phyloP scores from a whole-genome alignment of 2,113 vertebrate genomes.

The Amphilophus citrinellus region DNA sequence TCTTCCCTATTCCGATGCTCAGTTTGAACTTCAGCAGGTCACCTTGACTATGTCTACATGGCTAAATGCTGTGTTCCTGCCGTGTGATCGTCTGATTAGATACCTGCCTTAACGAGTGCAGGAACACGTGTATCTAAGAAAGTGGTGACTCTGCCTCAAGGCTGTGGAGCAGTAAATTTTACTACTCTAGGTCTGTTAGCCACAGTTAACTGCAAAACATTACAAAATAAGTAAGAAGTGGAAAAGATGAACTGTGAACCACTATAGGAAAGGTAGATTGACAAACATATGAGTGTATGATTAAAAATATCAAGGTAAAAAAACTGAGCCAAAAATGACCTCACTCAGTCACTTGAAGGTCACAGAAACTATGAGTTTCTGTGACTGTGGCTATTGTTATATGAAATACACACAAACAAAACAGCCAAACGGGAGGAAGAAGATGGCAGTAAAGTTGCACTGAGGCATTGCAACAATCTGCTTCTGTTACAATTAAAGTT shows the following conservation, averaged over 20 bases:
- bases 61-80: background rate
- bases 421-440: background rate
- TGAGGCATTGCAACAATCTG: background rate
- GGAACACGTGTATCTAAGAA: background rate
- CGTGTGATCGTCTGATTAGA: background rate
- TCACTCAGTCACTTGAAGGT: background rate
- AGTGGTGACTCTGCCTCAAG: background rate
- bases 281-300: rapidly evolving
- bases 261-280: background rate
- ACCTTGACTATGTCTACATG: background rate
- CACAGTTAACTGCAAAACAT: background rate
- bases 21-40: background rate
- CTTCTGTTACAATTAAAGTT: background rate
- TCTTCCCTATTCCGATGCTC: background rate
- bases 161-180: background rate
- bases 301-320: background rate
- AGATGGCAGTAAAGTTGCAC: background rate
- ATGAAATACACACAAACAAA: background rate
- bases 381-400: background rate
- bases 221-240: background rate
- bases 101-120: background rate
- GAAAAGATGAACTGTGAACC: background rate
- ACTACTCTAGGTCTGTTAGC: background rate
- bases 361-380: background rate
- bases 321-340: background rate